Evolutionary conservation across 2,888 invertebrate genomes (phyloP), one percentile per base, ranked within the genome.

Genomic region (Rhingia campestris): DNA sequence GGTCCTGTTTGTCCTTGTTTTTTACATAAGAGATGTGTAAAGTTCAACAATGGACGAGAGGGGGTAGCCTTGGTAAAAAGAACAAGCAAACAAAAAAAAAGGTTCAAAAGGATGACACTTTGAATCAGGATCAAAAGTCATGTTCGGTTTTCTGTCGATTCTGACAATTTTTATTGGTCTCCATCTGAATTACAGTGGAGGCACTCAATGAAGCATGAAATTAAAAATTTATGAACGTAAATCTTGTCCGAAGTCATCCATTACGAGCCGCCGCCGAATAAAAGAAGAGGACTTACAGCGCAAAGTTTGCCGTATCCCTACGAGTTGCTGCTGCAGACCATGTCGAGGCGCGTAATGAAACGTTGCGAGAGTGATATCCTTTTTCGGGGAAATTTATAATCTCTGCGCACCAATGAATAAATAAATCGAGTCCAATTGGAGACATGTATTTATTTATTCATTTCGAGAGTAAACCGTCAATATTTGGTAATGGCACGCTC

Each of bases 151-250:
- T 45, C n/a, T 22, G 37, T 12, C 30, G 35, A 45, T 58, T 35
- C 70, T 39, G 58, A 22, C 10, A 22, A 51, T 51, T 70, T 70
- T 70, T 59, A 59, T 70, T 49, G 70, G 49, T 59, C 32, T 63
- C 47, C 45, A 56, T 64, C 64, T 47, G 63, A 56, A 64, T 37
- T 49, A 75, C 51, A 51, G 56, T 49, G 49, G 66, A 58, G 49
- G 56, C 49, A 67, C 66, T 67, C 75, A 75, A 75, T 75, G 75
- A 75, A 75, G 75, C 66, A 59, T 66, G 51, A 75, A 75, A 75
- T 75, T 75, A 75, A 75, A 75, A 66, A 66, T 67, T 59, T 66
- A 75, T 67, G 51, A 59, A 67, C 59, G 56, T 75, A 75, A 75
- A 67, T 75, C 75, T 75, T 75, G 51, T 59, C 58, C 59, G 45